Evolutionary conservation across 2,888 invertebrate genomes (phyloP).

Genomic region (Aphidius colemani): DNA sequence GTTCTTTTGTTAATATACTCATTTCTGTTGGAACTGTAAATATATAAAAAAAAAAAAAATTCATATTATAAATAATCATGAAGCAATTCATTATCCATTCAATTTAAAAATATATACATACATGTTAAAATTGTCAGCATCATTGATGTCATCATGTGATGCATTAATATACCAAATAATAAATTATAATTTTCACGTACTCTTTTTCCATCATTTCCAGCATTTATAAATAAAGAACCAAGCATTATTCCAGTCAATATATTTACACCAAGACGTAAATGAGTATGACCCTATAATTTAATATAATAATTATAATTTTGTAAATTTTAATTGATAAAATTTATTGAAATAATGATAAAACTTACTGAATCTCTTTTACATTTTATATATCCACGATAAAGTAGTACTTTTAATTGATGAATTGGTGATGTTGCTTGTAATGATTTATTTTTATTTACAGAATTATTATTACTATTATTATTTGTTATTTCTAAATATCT

Average conservation of each 20-base stretch:
- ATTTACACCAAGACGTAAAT: constrained; percentile 76
- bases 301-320: background rate
- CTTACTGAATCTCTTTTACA: constrained; percentile 73
- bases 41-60: too few relatives aligned
- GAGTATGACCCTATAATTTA: constrained; percentile 72
- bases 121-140: constrained; percentile 87
- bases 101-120: constrained; percentile 61
- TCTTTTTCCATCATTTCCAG: constrained; percentile 76
- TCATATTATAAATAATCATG: background rate
- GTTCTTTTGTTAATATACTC: constrained; percentile 80
- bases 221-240: constrained; percentile 74
- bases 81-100: constrained; percentile 1
- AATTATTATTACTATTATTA: background rate
- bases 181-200: constrained; percentile 85
- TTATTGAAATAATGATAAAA: constrained; percentile 19
- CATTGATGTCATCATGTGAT: constrained; percentile 91
- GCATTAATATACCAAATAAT: constrained; percentile 89
- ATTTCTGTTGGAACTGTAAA: constrained; percentile 79
- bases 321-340: background rate
- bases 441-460: constrained; percentile 18
- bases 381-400: constrained; percentile 75
- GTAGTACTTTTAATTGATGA: constrained; percentile 74
- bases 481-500: background rate
- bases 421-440: constrained; percentile 73
- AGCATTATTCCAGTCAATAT: constrained; percentile 76